A percentile compares a stretch with the other conserved stretches of the same genome.
Conservation (phyloP, 2,888 invertebrate genomes). For the Strigamia transsilvanica region DNA sequence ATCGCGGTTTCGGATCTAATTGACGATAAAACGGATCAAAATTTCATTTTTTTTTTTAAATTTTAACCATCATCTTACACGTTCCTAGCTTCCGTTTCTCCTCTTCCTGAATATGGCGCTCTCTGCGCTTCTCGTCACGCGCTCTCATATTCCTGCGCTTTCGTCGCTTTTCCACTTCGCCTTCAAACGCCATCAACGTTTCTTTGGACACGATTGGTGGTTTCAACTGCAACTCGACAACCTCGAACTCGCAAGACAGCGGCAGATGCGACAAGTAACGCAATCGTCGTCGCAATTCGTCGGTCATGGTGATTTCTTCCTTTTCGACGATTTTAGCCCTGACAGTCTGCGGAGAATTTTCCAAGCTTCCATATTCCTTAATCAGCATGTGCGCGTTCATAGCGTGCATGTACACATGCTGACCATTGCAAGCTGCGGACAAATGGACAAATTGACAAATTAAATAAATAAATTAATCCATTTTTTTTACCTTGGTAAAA, state of each 20-base stretch:
- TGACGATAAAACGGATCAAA: background rate
- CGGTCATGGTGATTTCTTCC: constrained; percentile 84
- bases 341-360: constrained; percentile 77
- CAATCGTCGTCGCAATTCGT: constrained; percentile 78
- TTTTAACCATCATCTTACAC: constrained; percentile 58
- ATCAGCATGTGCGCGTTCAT: constrained; percentile 90
- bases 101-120: constrained; percentile 77
- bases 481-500: constrained; percentile 79
- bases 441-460: constrained; percentile 62
- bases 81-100: constrained; percentile 76
- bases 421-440: constrained; percentile 82
- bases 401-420: constrained; percentile 89
- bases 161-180: constrained; percentile 78
- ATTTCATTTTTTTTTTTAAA: background rate
- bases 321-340: constrained; percentile 84
- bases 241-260: constrained; percentile 86
- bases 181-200: constrained; percentile 75
- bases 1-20: constrained; percentile 57
- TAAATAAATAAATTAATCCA: no score
- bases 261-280: constrained; percentile 87
- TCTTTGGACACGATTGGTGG: constrained; percentile 76
- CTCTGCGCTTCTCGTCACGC: constrained; percentile 80
- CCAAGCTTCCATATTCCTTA: constrained; percentile 82
- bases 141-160: constrained; percentile 75
- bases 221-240: constrained; percentile 84